Evolutionary conservation across 2,888 invertebrate species (phyloP).

Genomic region (Amorpha juglandis): DNA sequence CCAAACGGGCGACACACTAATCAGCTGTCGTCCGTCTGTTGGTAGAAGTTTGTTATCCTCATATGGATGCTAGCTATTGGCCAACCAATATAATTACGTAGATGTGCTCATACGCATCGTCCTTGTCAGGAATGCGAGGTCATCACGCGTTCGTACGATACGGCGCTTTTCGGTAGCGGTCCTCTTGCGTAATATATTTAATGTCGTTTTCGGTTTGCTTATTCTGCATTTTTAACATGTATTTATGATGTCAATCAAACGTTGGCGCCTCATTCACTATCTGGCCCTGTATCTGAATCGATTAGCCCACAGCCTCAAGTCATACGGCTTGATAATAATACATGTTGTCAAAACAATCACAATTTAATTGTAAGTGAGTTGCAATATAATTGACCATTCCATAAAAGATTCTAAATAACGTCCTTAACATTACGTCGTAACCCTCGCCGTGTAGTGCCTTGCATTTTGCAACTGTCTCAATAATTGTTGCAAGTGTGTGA

Average conservation of each 20-base stretch:
- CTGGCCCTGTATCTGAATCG: constrained; percentile 37
- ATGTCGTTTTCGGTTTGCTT: constrained; percentile 55
- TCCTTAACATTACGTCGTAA: constrained; percentile 15
- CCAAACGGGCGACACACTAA: constrained; percentile 31
- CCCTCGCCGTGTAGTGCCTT: not conserved
- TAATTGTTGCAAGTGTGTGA: constrained; percentile 7
- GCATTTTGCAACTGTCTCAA: constrained; percentile 6
- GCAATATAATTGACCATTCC: constrained; percentile 1
- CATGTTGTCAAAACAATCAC: constrained; percentile 7
- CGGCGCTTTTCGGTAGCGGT: constrained; percentile 68
- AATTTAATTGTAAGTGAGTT: not conserved
- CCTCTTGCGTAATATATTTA: constrained; percentile 72
- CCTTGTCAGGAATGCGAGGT: constrained; percentile 84
- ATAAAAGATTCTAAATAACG: constrained; percentile 17
- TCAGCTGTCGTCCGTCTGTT: constrained; percentile 31
- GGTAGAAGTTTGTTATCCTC: constrained; percentile 35
- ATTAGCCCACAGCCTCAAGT: not conserved
- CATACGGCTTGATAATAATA: constrained; percentile 5
- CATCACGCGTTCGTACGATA: constrained; percentile 72
- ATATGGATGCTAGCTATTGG: constrained; percentile 38
- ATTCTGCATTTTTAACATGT: constrained; percentile 1
- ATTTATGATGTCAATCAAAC: constrained; percentile 42
- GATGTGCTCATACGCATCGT: constrained; percentile 67
- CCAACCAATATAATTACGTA: constrained; percentile 30
- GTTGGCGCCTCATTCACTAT: constrained; percentile 58